Evolutionary conservation across 2,113 vertebrate species (phyloP).

Genomic region (Myiozetetes cayanensis): DNA sequence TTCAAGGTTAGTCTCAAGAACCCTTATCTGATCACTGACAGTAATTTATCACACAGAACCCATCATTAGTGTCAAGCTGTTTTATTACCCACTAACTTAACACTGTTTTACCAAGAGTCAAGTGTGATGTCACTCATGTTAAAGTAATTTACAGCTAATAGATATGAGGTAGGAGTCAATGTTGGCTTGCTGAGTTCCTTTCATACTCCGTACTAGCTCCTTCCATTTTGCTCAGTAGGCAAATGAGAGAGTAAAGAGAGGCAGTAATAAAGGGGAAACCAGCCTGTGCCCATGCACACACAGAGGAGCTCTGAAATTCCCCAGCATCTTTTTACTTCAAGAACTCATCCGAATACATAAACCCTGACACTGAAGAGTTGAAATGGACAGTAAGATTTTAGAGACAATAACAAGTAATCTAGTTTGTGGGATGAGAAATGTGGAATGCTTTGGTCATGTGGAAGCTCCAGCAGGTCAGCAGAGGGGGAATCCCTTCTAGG

Average conservation of each 20-base stretch:
- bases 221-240: slow-evolving; percentile 23
- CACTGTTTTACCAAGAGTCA: slow-evolving; percentile 71
- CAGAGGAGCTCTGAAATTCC: not conserved
- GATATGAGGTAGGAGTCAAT: slow-evolving; percentile 44
- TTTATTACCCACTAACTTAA: slow-evolving; percentile 70
- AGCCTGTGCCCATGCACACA: not conserved
- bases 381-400: not conserved
- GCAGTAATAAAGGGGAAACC: not conserved
- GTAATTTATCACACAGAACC: slow-evolving; percentile 70
- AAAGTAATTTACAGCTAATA: slow-evolving; percentile 67
- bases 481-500: not conserved
- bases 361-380: not conserved
- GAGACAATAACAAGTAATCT: not conserved
- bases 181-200: slow-evolving; percentile 38
- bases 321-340: not conserved
- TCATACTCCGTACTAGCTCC: not conserved
- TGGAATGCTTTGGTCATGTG: not conserved
- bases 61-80: slow-evolving; percentile 73
- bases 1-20: slow-evolving; percentile 71
- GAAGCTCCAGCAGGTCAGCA: not conserved
- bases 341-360: not conserved
- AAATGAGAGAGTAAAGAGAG: not conserved
- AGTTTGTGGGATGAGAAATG: not conserved
- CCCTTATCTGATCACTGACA: slow-evolving; percentile 67
- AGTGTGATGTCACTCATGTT: slow-evolving; percentile 70